These are phyloP conservation scores for Bugula neritina DNA, from an alignment of 2,888 invertebrate genomes.

Conservation along the genomic window DNA sequence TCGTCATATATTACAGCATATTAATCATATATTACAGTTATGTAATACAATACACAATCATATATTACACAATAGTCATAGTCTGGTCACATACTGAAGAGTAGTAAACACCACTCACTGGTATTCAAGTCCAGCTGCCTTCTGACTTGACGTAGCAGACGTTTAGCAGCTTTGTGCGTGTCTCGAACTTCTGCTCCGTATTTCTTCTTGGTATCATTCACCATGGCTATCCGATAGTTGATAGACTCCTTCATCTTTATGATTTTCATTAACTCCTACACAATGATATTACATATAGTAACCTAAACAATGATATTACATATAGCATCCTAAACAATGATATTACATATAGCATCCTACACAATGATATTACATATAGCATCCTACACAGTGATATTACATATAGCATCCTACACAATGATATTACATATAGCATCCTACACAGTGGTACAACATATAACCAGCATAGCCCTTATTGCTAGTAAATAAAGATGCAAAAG, in stretches of 20 bases:
- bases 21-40: too few species aligned
- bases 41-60: too few species aligned
- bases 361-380: background rate
- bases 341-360: background rate
- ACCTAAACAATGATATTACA: background rate
- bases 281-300: background rate
- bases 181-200: slow-evolving; percentile 2
- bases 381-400: background rate
- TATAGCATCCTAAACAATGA: background rate
- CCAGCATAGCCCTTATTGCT: too few species aligned
- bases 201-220: background rate
- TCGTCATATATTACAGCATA: too few species aligned
- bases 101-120: too few species aligned
- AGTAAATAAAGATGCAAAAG: too few species aligned
- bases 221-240: background rate
- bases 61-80: too few species aligned
- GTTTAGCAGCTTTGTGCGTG: background rate
- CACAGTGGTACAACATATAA: too few species aligned
- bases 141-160: background rate
- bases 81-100: too few species aligned
- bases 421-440: too few species aligned
- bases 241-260: background rate
- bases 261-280: background rate
- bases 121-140: background rate
- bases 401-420: background rate